Base-by-base conservation (phyloP, 2,797 vertebrate genomes). In the Channallabes apus region DNA sequence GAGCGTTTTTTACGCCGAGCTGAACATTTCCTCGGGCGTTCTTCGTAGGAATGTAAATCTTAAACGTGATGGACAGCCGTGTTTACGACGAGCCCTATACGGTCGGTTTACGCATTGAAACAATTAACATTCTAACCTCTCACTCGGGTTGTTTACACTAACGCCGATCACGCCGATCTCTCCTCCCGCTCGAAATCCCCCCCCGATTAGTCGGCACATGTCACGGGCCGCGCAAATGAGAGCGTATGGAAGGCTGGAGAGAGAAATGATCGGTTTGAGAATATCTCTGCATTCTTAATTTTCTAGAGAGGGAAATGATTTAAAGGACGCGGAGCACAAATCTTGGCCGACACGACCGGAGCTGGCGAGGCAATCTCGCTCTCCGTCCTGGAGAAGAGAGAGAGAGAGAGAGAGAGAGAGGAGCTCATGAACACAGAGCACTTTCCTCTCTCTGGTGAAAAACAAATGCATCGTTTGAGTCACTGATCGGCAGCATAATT, bases 271-370 rank as follows among this genome's bases (percentile, higher is more conserved):
- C 93, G 92, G 91, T 93, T 94, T 93, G 90, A 93, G 93, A 95
- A 94, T 94, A 94, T 94, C 94, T 94, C 92, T 92, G 91, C 93
- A 88, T 91, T 94, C 92, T 93, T 95, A 95, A 95, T 95, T 94
- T 95, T 94, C 93, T 93, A 95, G 94, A 95, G 92, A 95, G 94
- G 93, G 92, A 94, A 95, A 95, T 95, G 91, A 95, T 95, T 95
- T 95, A 95, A 92, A 93, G 92, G 90, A 92, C 92, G 91, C 90
- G 92, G 92, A 89, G 92, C 93, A 95, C 94, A 95, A 95, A 95
- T 95, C 93, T 95, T 91, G 88, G 90, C 90, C 94, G 94, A 95
- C 94, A 94, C 93, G 92, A 89, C 93, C 92, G 91, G 90, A 93
- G 92, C 92, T 91, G 89, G 92, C 86, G 69, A 88, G 90, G 91